phyloP scores from a whole-genome alignment of 2,113 vertebrate genomes.

The Butorides virescens region DNA sequence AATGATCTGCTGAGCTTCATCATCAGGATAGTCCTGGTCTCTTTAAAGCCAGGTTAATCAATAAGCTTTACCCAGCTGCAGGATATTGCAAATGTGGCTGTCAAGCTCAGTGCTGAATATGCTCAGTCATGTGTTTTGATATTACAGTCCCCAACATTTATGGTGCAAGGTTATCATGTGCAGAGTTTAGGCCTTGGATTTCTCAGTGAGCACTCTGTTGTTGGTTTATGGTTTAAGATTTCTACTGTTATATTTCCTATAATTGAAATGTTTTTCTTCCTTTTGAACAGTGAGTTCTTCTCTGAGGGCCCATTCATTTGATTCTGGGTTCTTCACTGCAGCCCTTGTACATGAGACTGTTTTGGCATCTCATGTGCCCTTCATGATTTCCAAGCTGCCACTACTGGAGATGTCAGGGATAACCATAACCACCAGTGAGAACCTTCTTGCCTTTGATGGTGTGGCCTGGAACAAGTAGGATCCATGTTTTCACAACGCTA shows the following conservation, averaged over 20 bases:
- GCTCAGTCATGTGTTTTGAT: not conserved
- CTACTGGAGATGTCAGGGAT: not conserved
- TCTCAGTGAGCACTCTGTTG: not conserved
- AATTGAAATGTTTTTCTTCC: not conserved
- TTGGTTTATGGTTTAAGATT: not conserved
- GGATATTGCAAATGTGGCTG: not conserved
- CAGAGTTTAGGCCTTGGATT: not conserved
- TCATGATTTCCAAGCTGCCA: not conserved
- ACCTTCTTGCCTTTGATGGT: not conserved
- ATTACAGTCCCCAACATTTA: not conserved
- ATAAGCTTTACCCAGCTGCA: not conserved
- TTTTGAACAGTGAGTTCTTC: not conserved
- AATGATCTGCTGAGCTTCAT: not conserved
- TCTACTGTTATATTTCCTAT: not conserved
- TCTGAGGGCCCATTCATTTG: not conserved
- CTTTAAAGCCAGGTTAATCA: not conserved
- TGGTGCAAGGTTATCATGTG: not conserved
- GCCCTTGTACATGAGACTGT: not conserved
- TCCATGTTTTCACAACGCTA: not conserved
- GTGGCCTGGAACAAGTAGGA: not conserved
- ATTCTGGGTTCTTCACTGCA: not conserved
- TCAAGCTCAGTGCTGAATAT: not conserved
- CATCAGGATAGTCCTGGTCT: not conserved
- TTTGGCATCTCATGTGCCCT: not conserved
- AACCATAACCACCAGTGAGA: not conserved